Evolutionary conservation across 2,113 vertebrate genomes (phyloP), one percentile per base, ranked within the genome.

Genomic region (Stigmatopora argus): DNA sequence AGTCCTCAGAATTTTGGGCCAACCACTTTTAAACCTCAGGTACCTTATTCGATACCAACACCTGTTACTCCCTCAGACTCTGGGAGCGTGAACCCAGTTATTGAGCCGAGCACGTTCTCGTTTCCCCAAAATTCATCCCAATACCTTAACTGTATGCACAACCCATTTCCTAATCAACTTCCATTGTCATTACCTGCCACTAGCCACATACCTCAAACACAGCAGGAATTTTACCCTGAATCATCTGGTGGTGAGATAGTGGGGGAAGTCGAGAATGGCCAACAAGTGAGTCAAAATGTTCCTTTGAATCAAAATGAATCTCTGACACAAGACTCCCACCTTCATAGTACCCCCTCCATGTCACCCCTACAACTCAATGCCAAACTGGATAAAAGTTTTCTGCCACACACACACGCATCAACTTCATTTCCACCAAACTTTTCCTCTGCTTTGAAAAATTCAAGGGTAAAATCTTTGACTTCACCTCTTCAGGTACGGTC

Each of bases 91-190:
- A 65, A 46, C 21, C 75, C 75, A 49, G 75, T 82, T 69, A 83
- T 77, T 67, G 84, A 84, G 5, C 86, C 84, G 70, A 79, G 70
- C 3, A 75, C 85, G 59, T 73, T 87, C 21, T 75, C 81, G 56
- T 75, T 90, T 68, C 71, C 87, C 63, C 75, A 81, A 70, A 87
- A 88, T 85, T 83, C 83, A 26, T 81, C 89, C 66, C 85, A 83
- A 68, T 80, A 86, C 38, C 65, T 73, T 64, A 77, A 88, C 52
- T 8, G 81, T 66, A 31, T 77, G 58, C 67, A 78, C 51, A 14
- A 62, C 68, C 62, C 74, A 41, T 86, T 85, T 61, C 63, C 72
- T 31, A 69, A 76, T 65, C 60, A 48, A 62, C 63, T 70, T 35
- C 67, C 77, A 35, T 73, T 75, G 66, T 58, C 44, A 65, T 45